Percentiles rank a stretch among this genome's conserved stretches.
Conservation (phyloP, 2,888 invertebrate genomes). For the Lamellibrachia columna region DNA sequence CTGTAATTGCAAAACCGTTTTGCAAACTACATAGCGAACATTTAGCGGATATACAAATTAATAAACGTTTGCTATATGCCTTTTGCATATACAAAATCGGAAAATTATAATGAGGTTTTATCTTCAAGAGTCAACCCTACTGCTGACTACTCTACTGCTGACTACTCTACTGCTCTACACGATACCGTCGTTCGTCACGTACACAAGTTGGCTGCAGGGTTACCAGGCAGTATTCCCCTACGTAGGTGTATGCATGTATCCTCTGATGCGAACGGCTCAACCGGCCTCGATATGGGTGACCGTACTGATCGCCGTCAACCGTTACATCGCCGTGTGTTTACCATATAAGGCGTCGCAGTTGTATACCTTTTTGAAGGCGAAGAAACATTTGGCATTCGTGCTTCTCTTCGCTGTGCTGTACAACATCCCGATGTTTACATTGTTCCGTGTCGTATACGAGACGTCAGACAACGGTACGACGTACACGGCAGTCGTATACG, state of each 20-base stretch:
- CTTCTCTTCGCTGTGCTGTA: constrained; percentile 38
- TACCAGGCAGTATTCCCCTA: constrained; percentile 20
- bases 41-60: no score
- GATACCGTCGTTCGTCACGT: constrained; percentile 32
- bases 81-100: no score
- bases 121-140: constrained; percentile 37
- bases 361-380: constrained; percentile 41
- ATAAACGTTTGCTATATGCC: no score
- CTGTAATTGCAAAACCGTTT: no score
- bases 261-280: constrained; percentile 38
- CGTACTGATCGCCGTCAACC: constrained; percentile 40
- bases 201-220: constrained; percentile 28
- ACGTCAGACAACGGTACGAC: not conserved
- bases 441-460: constrained; percentile 23
- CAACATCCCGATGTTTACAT: constrained; percentile 37
- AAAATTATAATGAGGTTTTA: constrained; percentile 23
- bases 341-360: constrained; percentile 40
- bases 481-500: not conserved
- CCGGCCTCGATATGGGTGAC: constrained; percentile 44
- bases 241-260: constrained; percentile 33
- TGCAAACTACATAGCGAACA: no score
- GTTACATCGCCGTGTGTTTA: constrained; percentile 43
- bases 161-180: constrained; percentile 36
- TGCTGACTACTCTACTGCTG: constrained; percentile 38
- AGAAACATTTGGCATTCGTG: constrained; percentile 38